phyloP scores from a whole-genome alignment of 2,797 vertebrate species.

The Syncerus caffer region DNA sequence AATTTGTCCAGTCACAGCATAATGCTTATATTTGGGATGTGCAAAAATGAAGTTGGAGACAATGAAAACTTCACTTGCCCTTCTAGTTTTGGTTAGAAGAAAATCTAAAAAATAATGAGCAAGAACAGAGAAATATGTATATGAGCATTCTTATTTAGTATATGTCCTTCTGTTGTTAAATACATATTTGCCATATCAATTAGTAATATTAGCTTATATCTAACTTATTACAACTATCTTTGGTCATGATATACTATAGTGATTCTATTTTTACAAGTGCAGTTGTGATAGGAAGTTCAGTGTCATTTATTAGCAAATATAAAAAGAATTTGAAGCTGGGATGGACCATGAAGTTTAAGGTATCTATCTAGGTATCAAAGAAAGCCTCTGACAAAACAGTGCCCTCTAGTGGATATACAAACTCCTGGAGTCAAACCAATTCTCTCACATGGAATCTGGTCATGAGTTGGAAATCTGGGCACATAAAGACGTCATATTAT shows the following conservation, averaged over 20 bases:
- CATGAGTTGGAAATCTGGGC: neutral
- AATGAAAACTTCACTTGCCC: neutral
- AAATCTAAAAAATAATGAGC: neutral
- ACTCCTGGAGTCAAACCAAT: neutral
- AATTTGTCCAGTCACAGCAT: neutral
- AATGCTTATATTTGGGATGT: conserved; percentile 9
- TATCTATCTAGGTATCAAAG: neutral
- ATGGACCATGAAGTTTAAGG: neutral
- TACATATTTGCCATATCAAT: neutral
- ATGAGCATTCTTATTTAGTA: neutral
- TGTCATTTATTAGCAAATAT: neutral
- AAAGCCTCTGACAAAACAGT: conserved; percentile 73
- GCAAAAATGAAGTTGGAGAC: conserved; percentile 22
- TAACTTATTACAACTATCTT: neutral
- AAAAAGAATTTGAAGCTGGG: neutral
- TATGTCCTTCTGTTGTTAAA: neutral
- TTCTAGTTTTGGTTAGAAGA: conserved; percentile 20
- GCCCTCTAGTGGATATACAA: conserved; percentile 73
- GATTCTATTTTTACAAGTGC: neutral
- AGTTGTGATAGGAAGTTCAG: neutral
- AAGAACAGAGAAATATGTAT: neutral
- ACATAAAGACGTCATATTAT: neutral
- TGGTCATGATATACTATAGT: neutral
- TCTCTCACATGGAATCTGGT: neutral
- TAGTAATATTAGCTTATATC: conserved; percentile 18